A percentile compares a stretch with the other conserved stretches of the same genome.
These are phyloP conservation scores for Agelaius tricolor DNA, from an alignment of 2,113 vertebrate genomes.

Conservation along the genomic window DNA sequence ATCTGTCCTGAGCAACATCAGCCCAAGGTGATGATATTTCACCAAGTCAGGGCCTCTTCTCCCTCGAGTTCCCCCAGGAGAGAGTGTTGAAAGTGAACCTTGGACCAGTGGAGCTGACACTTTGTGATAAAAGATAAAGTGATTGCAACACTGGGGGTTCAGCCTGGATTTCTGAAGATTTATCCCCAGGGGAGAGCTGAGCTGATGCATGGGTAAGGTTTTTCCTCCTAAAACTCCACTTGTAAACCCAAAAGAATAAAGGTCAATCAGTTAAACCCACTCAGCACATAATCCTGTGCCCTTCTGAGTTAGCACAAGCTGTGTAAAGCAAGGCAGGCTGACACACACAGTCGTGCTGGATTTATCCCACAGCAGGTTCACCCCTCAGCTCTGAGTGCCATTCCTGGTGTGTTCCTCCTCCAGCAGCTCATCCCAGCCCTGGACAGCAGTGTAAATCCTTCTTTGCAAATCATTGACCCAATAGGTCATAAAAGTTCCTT, in stretches of 20 bases:
- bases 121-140: not conserved
- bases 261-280: not conserved
- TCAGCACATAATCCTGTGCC: not conserved
- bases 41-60: not conserved
- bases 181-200: not conserved
- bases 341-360: accelerated
- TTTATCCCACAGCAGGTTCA: not conserved
- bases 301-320: not conserved
- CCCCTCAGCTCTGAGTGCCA: not conserved
- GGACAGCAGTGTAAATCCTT: not conserved
- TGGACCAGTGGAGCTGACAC: not conserved
- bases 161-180: not conserved
- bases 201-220: not conserved
- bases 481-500: slow-evolving; percentile 62
- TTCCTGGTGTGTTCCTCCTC: not conserved
- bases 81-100: not conserved
- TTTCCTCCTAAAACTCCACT: not conserved
- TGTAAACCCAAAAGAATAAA: not conserved
- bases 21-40: not conserved
- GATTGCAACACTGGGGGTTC: not conserved
- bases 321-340: not conserved
- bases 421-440: not conserved
- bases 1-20: not conserved
- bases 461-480: slow-evolving; percentile 49
- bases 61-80: not conserved